Base-by-base conservation (phyloP, 2,113 vertebrate species). In the Choloepus hoffmanni region DNA sequence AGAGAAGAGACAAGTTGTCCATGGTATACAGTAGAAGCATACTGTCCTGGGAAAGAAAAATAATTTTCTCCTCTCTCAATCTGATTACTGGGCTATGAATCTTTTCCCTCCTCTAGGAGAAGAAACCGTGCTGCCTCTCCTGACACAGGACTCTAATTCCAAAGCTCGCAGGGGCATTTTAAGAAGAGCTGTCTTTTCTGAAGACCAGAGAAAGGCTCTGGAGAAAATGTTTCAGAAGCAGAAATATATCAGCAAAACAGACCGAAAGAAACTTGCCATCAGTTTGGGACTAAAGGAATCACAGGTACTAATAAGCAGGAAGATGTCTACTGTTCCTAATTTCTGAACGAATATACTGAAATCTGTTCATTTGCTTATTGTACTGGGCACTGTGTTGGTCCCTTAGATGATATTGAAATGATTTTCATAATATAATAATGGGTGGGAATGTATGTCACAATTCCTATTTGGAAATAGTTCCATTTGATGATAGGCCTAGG, bases 171-270 rank as follows among this genome's bases (percentile, higher is more conserved):
- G 99, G 97, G 99, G 99, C 63, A 99, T 99, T 98, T 98, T 99
- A 70, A 98, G 99, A 97, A 99, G 99, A 98, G 99, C 99, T 16
- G 99, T 99, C 36, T 99, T 99, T 98, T 99, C 99, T 0, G 99
- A 99, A 94, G 99, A 99, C 76, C 99, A 99, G 98, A 99, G 99
- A 94, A 99, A 99, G 97, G 99, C 99, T 97, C 98, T 99, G 98
- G 99, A 99, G 98, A 99, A 98, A 98, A 99, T 99, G 96, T 99
- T 99, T 97, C 98, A 99, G 96, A 99, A 99, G 96, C 99, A 99
- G 98, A 99, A 99, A 96, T 99, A 99, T 95, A 99, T 99, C 98
- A 99, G 99, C 98, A 99, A 99, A 98, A 99, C 98, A 77, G 99
- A 99, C 97, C 98, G 99, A 84, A 99, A 99, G 98, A 99, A 99